Base-by-base conservation (phyloP, 1,140 invertebrate genomes). In the Neodiprion lecontei region DNA sequence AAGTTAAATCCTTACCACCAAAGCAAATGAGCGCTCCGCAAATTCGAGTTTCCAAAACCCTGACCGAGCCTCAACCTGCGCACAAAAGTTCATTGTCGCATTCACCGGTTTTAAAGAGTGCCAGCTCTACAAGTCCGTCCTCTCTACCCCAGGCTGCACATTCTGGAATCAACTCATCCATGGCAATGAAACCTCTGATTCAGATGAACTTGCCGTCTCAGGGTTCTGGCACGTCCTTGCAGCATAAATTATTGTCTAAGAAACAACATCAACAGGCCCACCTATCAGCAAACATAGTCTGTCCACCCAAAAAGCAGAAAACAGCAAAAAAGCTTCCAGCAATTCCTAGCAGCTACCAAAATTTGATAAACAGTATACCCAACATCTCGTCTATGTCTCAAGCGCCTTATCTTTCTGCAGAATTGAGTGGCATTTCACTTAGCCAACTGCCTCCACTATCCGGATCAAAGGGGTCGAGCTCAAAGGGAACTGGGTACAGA, bases 211-310 rank as follows among this genome's bases (percentile, higher is more conserved):
- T 84, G 21, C 73, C 81, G 4, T 65, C 69, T 12, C 47, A 10
- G 47, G 75, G 74, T 4, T 48, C 75, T 4, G 77, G 80, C 7
- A 79, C 79, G 9, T 84, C 86, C 0, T 74, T 88, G 3, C 86
- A 88, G 53, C 85, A 87, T 67, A 86, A 86, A 70, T 69, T 88
- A 3, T 40, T 87, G 12, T 86, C 82, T 17, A 87, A 87, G 47
- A 88, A 88, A 66, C 53, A 61, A 61, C 83, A 83, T 69, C 85
- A 87, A 8, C 78, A 77, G 12, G 70, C 79, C 2, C 82, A 78
- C 11, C 23, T 67, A 4, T 50, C 78, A 0, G 67, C 48, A 4
- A 53, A 14, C 12, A 2, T 74, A 7, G 82, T 81, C 1, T 79
- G 70, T 69, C 50, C 77, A 1, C 21, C 76, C 12, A 84, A 82